These are phyloP conservation scores for Lacerta agilis DNA, from an alignment of 2,797 vertebrate genomes.

Conservation along the genomic window DNA sequence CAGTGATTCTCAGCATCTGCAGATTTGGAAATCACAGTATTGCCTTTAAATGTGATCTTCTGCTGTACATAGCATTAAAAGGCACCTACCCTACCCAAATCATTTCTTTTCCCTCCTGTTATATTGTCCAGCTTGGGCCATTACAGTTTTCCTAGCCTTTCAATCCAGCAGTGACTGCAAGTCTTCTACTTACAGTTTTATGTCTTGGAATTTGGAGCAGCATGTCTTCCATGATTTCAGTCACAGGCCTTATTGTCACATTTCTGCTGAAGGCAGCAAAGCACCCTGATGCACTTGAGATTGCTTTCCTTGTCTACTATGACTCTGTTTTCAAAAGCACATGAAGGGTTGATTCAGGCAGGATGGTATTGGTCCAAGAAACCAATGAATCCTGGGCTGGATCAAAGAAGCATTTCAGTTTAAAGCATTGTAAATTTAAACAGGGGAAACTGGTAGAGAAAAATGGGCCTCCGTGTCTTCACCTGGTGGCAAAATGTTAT, in stretches of 20 bases:
- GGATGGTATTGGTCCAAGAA: background rate
- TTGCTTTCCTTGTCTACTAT: slow-evolving; percentile 42
- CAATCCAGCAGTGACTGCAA: slow-evolving; percentile 67
- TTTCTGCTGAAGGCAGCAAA: slow-evolving; percentile 59
- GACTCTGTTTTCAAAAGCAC: background rate
- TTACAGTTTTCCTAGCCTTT: slow-evolving; percentile 58
- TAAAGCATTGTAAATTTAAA: too few species aligned
- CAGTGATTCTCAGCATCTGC: slow-evolving; percentile 18
- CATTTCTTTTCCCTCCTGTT: background rate
- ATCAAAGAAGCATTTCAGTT: too few species aligned
- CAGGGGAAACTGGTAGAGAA: too few species aligned
- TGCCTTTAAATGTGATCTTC: slow-evolving; percentile 17
- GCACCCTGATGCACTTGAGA: slow-evolving; percentile 42
- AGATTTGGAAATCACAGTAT: slow-evolving; percentile 14
- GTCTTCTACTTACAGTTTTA: slow-evolving; percentile 65
- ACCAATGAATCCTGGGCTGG: background rate
- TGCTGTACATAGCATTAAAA: background rate
- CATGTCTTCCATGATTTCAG: slow-evolving; percentile 70
- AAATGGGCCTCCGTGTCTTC: too few species aligned
- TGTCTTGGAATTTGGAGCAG: slow-evolving; percentile 62
- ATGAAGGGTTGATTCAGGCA: background rate
- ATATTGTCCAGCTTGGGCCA: slow-evolving; percentile 51
- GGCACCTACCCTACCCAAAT: slow-evolving; percentile 21
- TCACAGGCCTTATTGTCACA: slow-evolving; percentile 59
- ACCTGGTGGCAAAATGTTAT: too few species aligned